Conservation (phyloP, 2,888 invertebrate species). For the Gibbula magus region DNA sequence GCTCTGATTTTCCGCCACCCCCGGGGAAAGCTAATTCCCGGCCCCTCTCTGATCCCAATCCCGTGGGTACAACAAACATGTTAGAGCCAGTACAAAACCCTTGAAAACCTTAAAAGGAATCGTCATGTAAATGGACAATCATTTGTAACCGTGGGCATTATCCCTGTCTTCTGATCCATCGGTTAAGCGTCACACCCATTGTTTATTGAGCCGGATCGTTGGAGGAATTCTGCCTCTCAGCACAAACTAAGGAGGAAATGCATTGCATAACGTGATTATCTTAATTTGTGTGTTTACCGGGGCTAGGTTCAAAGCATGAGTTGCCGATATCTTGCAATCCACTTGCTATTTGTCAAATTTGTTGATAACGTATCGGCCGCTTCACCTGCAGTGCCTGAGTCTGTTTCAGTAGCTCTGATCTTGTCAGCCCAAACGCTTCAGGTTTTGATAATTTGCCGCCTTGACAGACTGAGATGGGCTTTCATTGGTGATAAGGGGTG, state of each 20-base stretch:
- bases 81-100: too few relatives aligned
- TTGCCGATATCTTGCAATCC: neutral
- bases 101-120: neutral
- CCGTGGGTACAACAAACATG: too few relatives aligned
- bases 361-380: neutral
- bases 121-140: neutral
- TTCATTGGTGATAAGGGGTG: neutral
- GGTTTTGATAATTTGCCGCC: neutral
- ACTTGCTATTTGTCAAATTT: constrained; percentile 1
- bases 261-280: neutral
- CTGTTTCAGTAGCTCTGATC: neutral
- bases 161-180: neutral
- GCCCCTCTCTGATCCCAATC: too few relatives aligned
- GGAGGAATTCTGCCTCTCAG: neutral
- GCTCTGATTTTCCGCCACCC: too few relatives aligned
- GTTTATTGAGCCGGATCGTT: neutral
- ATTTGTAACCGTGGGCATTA: neutral
- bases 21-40: too few relatives aligned
- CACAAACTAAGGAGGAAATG: neutral
- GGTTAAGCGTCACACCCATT: neutral
- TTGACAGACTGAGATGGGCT: neutral
- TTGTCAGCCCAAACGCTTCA: neutral
- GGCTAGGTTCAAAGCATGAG: neutral
- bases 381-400: neutral
- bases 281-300: constrained; percentile 1